Base-by-base conservation (phyloP, 53 echinoderm and acorn worm genomes). In the Luidia sarsii region DNA sequence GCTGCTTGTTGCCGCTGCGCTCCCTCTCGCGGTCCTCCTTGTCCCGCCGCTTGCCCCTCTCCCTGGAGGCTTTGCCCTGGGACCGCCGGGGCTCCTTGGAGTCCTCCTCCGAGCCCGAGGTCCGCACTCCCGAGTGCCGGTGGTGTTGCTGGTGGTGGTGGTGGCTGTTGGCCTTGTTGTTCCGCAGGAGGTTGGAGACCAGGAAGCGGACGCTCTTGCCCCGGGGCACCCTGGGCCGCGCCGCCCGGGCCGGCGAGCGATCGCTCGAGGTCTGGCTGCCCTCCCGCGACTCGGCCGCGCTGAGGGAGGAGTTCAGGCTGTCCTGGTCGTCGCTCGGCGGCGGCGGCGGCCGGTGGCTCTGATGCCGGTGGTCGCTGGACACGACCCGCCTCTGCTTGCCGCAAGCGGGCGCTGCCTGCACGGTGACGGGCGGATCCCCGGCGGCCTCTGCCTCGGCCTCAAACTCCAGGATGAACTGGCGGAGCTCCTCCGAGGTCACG, bases 401-500 rank as follows among this genome's bases (percentile, higher is more conserved):
- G 16, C 11, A 20, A 4, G 15, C 49, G 8, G 28, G 68, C 8
- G 51, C 39, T 56, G 54, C 4, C 37, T 25, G 0, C 11, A 50
- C 29, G 14, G 51, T 57, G 27, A 15, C 10, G 13, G 34, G 21
- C 8, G 32, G 30, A 37, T 31, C 46, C 45, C 15, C 4, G 39
- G n/a, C 30, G 19, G 13, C 70, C 45, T 74, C 61, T 34, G 23
- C 25, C 18, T 64, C 64, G 24, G 63, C 74, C 71, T 88, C 85
- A 65, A 88, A 88, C 48, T 81, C 92, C 28, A 80, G 55, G 18
- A 92, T 92, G 55, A 92, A 92, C 45, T 81, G 72, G 64, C 70
- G 74, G 45, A 92, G 77, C 65, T 92, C 92, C 16, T 92, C 88
- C 0, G 88, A 88, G 82, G 88, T 85, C 15, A 92, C 82, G 46